These are phyloP conservation scores for Dascyllus trimaculatus DNA, from an alignment of 2,113 vertebrate species.

Conservation along the genomic window DNA sequence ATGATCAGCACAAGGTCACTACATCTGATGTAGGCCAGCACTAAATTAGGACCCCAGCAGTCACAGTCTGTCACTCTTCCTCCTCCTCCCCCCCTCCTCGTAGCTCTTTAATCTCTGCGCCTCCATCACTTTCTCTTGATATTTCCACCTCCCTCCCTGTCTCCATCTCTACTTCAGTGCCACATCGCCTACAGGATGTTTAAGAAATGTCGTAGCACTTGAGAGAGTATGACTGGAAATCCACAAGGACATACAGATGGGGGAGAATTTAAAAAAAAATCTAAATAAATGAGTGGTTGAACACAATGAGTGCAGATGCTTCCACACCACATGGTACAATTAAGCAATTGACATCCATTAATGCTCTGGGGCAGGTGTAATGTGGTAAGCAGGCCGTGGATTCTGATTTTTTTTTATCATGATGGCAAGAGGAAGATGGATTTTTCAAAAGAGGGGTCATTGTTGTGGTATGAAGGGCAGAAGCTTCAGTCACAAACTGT, in stretches of 20 bases:
- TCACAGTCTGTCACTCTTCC: slow-evolving; percentile 1
- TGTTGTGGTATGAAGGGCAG: no score
- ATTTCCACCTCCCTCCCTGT: slow-evolving; percentile 40
- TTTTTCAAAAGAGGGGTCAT: no score
- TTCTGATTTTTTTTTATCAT: no score
- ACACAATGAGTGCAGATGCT: not conserved
- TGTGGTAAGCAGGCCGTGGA: no score
- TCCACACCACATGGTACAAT: no score
- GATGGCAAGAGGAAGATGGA: no score
- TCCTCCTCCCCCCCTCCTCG: not conserved
- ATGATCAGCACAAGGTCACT: slow-evolving; percentile 52
- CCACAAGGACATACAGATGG: slow-evolving; percentile 16
- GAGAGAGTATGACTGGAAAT: slow-evolving; percentile 30
- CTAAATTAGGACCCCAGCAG: slow-evolving; percentile 44
- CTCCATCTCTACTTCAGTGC: slow-evolving; percentile 27
- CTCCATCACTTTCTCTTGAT: slow-evolving; percentile 51
- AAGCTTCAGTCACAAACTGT: no score
- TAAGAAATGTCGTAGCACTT: slow-evolving; percentile 45
- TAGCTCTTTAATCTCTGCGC: slow-evolving; percentile 33
- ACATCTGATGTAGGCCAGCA: slow-evolving; percentile 43
- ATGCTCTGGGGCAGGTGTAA: no score
- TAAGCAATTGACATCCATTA: no score
- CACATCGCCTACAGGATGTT: slow-evolving; percentile 38
- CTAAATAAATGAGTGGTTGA: no score
- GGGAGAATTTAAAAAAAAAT: no score